phyloP scores from a whole-genome alignment of 2,113 vertebrate species.

The Pimephales promelas region DNA sequence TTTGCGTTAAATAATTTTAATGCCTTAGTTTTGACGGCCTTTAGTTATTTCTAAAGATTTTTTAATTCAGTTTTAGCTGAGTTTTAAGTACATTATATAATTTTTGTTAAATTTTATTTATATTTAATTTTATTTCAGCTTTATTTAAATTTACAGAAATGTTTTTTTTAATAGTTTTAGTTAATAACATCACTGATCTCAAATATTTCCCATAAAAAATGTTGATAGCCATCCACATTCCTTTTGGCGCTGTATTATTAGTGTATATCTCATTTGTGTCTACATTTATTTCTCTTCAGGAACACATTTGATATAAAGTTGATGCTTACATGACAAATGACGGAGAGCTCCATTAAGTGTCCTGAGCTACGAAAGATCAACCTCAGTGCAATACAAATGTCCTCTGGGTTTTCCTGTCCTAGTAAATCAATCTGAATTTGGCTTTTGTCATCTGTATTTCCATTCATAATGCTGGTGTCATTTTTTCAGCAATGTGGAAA shows the following conservation, averaged over 20 bases:
- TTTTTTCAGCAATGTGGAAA: neutral
- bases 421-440: constrained; percentile 15
- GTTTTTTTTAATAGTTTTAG: neutral
- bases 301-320: neutral
- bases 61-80: neutral
- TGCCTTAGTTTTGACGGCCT: no score
- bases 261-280: neutral
- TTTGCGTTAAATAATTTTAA: no score
- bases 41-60: neutral
- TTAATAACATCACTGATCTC: neutral
- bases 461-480: neutral
- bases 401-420: neutral
- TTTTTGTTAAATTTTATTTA: neutral
- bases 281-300: neutral
- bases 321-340: constrained; percentile 2
- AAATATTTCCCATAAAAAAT: neutral
- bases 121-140: neutral
- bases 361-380: neutral
- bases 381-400: constrained; percentile 20
- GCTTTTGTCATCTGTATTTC: constrained; percentile 22
- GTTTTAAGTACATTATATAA: no score
- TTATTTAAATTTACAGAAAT: neutral
- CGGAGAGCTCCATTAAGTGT: constrained; percentile 19
- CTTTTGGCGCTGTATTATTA: neutral
- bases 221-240: neutral